Base-by-base conservation (phyloP, 2,888 invertebrate species). In the Kuschelorhynchus macadamiae region DNA sequence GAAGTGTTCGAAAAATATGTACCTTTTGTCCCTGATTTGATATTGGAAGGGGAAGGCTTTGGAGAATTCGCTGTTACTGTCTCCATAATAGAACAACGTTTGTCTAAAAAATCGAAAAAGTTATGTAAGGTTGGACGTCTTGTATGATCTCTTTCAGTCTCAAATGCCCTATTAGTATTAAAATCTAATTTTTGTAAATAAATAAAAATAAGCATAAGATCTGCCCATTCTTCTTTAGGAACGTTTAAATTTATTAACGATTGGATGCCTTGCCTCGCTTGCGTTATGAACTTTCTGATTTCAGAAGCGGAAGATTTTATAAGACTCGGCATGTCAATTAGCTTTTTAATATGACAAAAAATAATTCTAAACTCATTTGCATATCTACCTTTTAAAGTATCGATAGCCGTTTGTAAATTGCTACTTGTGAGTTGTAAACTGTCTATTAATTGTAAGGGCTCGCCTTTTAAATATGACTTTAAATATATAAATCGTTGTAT, bases 251-350 rank as follows among this genome's bases (percentile, higher is more conserved):
- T 44, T 16, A 7, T 44, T 44, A 44, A 44, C 8, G 44, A 44
- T 44, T 44, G 44, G 2, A 44, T 44, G n/a, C 44, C 18, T 44
- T 44, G 44, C n/a, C 39, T n/a, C n/a, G n/a, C n/a, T n/a, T n/a
- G n/a, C n/a, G 39, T 39, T 3, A 39, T 39, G n/a, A 39, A n/a
- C 12, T 39, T 39, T 39, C 39, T 9, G 12, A 39, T 39, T 39
- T 39, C 39, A 9, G 9, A n/a, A 12, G 39, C 39, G 8, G 39
- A 39, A 39, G 9, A 5, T n/a, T 42, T 42, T 17, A 4, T 42
- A 1, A 42, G 14, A 42, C 2, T 42, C 11, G 42, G 42, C 2
- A 42, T 16, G 2, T 46, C 46, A 3, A 46, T 4, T 12, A 46
- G 20, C 3, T 46, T 46, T 21, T 46, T 46, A 20, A 46, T 46